Base-by-base conservation (phyloP, 23 tunicate species). In the Botrylloides violaceus region DNA sequence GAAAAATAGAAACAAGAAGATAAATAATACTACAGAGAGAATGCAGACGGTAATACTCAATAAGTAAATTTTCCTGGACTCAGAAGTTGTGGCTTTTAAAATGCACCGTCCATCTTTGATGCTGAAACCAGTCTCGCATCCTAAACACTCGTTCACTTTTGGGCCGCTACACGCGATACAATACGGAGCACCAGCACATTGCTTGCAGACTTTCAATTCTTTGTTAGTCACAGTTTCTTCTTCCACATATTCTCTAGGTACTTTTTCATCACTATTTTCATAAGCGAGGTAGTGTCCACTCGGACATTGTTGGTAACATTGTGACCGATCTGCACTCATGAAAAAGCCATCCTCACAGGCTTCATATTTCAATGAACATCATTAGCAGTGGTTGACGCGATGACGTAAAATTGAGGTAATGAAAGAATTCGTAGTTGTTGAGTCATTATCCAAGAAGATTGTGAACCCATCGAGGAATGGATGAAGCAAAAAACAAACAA, bases 401-500 rank as follows among this genome's bases (percentile, higher is more conserved):
- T 18, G 66, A 0, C 22, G n/a, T 19, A n/a, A 1, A 21, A 49
- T 49, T 49, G 58, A 49, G 65, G 65, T 60, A 60, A 12, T 15
- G 1, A 29, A 1, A 1, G 65, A n/a, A 29, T 60, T 60, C 30
- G 29, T 15, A 25, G 30, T 28, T 15, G n/a, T 0, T 15, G 65
- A 18, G n/a, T 12, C 65, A 23, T 60, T 23, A 15, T 1, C 65
- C 23, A 23, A 24, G 49, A 12, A 29, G 53, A 15, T 22, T 1
- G 1, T 21, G 58, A 43, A 68, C 26, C 58, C 74, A 43, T 68
- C 74, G 49, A 32, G 58, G 73, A 34, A 79, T 68, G 37, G 79
- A 79, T 78, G 83, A 79, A 50, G 75, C 81, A 73, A 87, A 87
- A 87, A 87, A 80, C 74, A 87, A 87, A 87, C 82, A 87, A 22